These are phyloP conservation scores for Lamellibrachia satsuma DNA, from an alignment of 2,888 invertebrate genomes.

Conservation along the genomic window DNA sequence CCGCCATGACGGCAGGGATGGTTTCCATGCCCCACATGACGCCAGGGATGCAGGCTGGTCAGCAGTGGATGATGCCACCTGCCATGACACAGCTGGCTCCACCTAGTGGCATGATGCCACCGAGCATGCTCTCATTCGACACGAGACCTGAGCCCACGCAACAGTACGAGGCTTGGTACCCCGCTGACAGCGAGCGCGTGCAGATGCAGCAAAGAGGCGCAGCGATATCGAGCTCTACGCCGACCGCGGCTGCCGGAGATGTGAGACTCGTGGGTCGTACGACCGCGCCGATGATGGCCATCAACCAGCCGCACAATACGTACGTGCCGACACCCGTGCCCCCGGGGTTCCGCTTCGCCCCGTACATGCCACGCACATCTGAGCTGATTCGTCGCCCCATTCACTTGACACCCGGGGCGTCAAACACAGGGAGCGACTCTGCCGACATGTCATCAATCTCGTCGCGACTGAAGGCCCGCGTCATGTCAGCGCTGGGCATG, in stretches of 20 bases:
- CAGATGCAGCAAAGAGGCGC: background rate
- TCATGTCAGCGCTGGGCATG: constrained; percentile 34
- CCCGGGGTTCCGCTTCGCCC: constrained; percentile 14
- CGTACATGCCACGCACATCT: background rate
- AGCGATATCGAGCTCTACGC: background rate
- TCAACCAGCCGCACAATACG: background rate
- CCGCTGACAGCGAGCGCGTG: constrained; percentile 17
- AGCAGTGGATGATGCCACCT: background rate
- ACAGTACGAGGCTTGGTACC: constrained; percentile 34
- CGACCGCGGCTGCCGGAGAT: background rate
- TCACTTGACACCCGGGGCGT: background rate
- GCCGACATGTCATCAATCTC: background rate
- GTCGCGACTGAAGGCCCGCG: constrained; percentile 24
- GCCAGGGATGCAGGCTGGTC: background rate
- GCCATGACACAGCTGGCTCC: background rate
- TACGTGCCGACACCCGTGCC: background rate
- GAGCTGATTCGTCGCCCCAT: background rate
- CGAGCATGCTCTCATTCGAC: background rate
- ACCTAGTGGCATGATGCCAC: background rate
- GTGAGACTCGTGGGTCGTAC: background rate
- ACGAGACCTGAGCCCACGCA: background rate
- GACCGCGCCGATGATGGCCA: background rate
- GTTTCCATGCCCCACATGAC: background rate
- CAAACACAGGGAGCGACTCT: background rate
- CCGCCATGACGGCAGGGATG: background rate